Base-by-base conservation (phyloP, 1,140 invertebrate species). In the Eufriesea mexicana region DNA sequence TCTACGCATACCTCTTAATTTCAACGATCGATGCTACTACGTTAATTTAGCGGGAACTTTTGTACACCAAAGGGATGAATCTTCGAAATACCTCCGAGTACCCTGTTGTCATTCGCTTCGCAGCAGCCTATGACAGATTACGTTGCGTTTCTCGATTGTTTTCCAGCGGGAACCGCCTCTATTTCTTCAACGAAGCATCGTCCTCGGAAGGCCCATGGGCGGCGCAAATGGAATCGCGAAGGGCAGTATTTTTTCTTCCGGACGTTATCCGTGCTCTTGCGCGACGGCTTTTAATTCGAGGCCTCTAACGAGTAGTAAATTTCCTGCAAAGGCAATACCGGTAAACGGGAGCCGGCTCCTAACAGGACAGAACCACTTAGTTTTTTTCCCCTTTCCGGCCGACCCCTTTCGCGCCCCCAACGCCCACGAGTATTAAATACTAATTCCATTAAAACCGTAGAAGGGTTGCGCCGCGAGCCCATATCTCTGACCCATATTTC, bases 371-470 rank as follows among this genome's bases (percentile, higher is more conserved):
- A 85, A 85, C 87, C 87, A 88, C 87, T 88, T 88, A 88, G 87
- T 88, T 88, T 88, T 84, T 88, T 84, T 83, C 67, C 79, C 86
- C 85, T 88, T 84, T 86, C 73, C 28, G 74, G 70, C 64, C 88
- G 61, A 54, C 51, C 77, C 86, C 83, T 90, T 83, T 87, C 89
- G 79, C 81, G 77, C 74, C 61, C 78, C 83, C 81, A 84, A 78
- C 84, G 74, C 79, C 87, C 85, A 88, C 91, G 90, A 70, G 87
- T 93, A 94, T 94, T 94, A 94, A 94, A 94, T 93, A 94, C 93
- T 94, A 94, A 94, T 94, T 94, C 92, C 93, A 94, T 94, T 94
- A 94, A 94, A 94, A 76, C 90, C 89, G 89, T 91, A 92, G 91
- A 94, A 94, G 93, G 93, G 93, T 93, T 94, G 93, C 71, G 71